A percentile compares a stretch with the other conserved stretches of the same genome.
phyloP scores from a whole-genome alignment of 1,140 invertebrate genomes.

The Camponotus pennsylvanicus region DNA sequence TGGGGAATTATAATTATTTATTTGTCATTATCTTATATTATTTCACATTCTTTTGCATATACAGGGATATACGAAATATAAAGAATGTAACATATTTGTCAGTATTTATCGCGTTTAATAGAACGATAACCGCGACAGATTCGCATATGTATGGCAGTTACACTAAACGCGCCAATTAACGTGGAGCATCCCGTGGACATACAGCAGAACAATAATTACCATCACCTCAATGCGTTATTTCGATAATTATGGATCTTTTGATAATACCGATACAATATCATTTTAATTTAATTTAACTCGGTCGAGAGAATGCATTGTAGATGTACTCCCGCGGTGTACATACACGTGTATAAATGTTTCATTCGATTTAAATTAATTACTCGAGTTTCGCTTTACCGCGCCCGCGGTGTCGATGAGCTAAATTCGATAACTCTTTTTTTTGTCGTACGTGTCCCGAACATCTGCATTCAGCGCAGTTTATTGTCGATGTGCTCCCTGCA shows the following conservation, averaged over 20 bases:
- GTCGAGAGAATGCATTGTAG: not conserved
- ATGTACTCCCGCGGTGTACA: not conserved
- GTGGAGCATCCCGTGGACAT: not conserved
- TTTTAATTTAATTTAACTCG: conserved; percentile 44
- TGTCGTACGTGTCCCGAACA: not conserved
- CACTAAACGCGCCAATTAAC: conserved; percentile 35
- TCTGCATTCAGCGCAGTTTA: conserved; percentile 13
- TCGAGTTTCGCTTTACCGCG: conserved; percentile 24
- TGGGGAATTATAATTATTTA: too few relatives aligned
- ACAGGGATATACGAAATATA: not conserved
- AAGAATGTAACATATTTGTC: not conserved
- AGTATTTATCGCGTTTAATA: conserved; percentile 34
- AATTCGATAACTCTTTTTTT: conserved; percentile 38
- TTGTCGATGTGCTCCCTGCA: not conserved
- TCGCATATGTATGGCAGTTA: not conserved
- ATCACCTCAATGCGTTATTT: conserved; percentile 33
- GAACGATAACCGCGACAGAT: not conserved
- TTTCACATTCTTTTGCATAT: not conserved
- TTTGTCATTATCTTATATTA: not conserved
- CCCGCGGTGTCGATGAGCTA: not conserved
- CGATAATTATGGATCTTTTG: conserved; percentile 46
- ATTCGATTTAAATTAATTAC: conserved; percentile 55
- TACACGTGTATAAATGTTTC: conserved; percentile 19
- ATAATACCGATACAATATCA: conserved; percentile 10
- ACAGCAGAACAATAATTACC: conserved; percentile 29